phyloP scores from a whole-genome alignment of 2,888 invertebrate species.

The Leptinotarsa haldemani region DNA sequence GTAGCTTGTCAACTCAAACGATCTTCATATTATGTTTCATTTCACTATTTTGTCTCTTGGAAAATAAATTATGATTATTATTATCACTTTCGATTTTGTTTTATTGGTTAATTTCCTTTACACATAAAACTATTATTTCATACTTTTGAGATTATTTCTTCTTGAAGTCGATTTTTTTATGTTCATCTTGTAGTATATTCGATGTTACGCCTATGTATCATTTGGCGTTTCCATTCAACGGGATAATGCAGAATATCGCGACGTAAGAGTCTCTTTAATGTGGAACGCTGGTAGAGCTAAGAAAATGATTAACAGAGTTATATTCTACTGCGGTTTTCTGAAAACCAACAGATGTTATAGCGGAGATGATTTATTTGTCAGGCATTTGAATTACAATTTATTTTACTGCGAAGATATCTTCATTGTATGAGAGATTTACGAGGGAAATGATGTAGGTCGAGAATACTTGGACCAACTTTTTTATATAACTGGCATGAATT shows the following conservation, averaged over 20 bases:
- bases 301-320: slow-evolving; percentile 59
- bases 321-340: slow-evolving; percentile 55
- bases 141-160: no score
- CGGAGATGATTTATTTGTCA: slow-evolving; percentile 56
- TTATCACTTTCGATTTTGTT: no score
- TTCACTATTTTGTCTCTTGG: no score
- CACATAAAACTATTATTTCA: no score
- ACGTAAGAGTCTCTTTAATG: slow-evolving; percentile 45
- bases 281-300: slow-evolving; percentile 47
- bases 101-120: no score
- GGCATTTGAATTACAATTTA: slow-evolving; percentile 55
- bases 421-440: slow-evolving; percentile 26
- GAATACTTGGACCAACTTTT: neutral
- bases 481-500: no score
- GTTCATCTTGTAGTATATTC: neutral
- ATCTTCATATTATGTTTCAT: no score
- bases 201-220: slow-evolving; percentile 12
- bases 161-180: no score
- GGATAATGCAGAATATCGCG: slow-evolving; percentile 15
- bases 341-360: slow-evolving; percentile 58
- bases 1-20: no score
- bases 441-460: slow-evolving; percentile 8
- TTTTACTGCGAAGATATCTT: slow-evolving; percentile 44
- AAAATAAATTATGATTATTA: no score
- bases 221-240: slow-evolving; percentile 2